A percentile compares a stretch with the other conserved stretches of the same genome.
Conservation (phyloP, 2,113 vertebrate genomes). For the Pangasianodon gigas region DNA sequence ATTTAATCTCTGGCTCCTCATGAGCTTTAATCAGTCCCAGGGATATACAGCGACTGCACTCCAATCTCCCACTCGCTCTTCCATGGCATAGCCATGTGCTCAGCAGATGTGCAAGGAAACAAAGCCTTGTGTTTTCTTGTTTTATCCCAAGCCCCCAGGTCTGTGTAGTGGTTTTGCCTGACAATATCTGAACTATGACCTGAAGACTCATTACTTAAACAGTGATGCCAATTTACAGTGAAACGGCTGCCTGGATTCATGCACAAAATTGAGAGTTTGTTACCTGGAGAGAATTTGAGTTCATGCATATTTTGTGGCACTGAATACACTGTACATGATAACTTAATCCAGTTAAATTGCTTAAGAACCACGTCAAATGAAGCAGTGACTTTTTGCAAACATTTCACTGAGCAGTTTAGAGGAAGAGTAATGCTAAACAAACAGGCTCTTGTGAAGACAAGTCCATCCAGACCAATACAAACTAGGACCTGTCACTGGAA, state of each 20-base stretch:
- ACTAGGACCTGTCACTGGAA: constrained; percentile 1
- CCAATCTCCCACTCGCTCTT: constrained; percentile 14
- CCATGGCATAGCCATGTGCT: constrained; percentile 52
- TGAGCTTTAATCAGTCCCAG: constrained; percentile 46
- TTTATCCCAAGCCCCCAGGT: constrained; percentile 21
- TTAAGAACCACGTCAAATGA: constrained; percentile 16
- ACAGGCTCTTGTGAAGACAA: constrained; percentile 46
- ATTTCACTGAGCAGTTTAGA: constrained; percentile 26
- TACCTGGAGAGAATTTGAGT: neutral
- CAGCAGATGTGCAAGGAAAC: constrained; percentile 54
- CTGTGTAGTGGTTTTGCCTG: constrained; percentile 40
- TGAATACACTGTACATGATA: constrained; percentile 19
- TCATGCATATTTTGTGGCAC: neutral
- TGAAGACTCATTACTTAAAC: constrained; percentile 45
- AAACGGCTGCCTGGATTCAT: constrained; percentile 4
- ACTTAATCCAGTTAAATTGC: constrained; percentile 30
- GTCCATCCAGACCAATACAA: constrained; percentile 27
- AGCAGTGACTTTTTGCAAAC: constrained; percentile 40
- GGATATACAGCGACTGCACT: constrained; percentile 27
- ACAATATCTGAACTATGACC: constrained; percentile 46
- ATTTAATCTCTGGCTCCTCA: constrained; percentile 41
- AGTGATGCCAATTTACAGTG: constrained; percentile 32
- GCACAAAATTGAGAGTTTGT: neutral
- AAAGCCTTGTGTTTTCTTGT: constrained; percentile 44
- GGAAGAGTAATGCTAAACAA: constrained; percentile 45